Conservation (phyloP, 2,888 invertebrate genomes). For the Tipula helvola region DNA sequence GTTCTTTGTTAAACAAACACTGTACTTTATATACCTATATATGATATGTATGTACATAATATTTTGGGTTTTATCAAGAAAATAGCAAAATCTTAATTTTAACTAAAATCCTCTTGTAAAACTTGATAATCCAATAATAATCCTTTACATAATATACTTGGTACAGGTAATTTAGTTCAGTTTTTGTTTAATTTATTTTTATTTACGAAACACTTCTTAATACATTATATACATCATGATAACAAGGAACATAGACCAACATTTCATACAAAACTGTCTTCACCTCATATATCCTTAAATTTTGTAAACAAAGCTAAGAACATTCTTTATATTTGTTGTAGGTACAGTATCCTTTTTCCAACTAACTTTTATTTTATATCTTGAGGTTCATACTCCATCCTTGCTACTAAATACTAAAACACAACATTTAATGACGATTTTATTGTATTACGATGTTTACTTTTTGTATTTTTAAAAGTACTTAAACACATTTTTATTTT, state of each 20-base stretch:
- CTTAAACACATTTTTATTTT: neutral
- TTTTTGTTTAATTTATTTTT: neutral
- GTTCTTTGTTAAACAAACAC: neutral
- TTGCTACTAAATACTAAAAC: neutral
- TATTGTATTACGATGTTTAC: neutral
- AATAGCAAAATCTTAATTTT: neutral
- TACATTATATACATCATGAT: neutral
- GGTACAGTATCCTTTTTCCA: neutral
- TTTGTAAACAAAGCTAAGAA: neutral
- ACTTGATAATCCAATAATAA: neutral
- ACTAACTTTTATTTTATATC: neutral
- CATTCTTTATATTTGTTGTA: neutral
- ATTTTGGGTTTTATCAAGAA: neutral
- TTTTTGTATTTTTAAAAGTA: neutral
- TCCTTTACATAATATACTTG: neutral
- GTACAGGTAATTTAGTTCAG: neutral
- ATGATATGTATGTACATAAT: neutral
- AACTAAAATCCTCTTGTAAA: neutral
- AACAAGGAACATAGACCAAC: neutral
- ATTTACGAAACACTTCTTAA: neutral
- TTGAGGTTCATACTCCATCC: neutral
- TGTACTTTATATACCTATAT: neutral
- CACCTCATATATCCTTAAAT: neutral
- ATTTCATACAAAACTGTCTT: neutral
- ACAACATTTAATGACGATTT: neutral